Base-by-base conservation (phyloP, 2,113 vertebrate species). In the Rhizomys pruinosus region DNA sequence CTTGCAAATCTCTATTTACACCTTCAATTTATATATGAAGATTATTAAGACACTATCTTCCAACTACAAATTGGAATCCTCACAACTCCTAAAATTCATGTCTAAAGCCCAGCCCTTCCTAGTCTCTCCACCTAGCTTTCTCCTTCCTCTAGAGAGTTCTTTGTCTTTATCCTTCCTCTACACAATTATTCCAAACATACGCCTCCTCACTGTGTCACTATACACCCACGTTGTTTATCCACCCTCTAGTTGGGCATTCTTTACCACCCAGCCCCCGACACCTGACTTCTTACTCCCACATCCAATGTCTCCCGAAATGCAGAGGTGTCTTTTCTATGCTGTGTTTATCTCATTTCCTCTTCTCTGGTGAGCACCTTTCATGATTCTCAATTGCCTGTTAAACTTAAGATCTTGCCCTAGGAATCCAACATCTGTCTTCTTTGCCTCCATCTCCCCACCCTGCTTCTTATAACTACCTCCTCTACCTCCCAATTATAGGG, bases 21-120 rank as follows among this genome's bases (percentile, higher is more conserved):
- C 64, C 22, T 61, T 44, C 66, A 88, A 73, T n/a, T 55, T 10
- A 23, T 73, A 72, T 2, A 47, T 69, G 52, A 92, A 76, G 17
- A 34, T 94, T 87, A 34, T 94, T 87, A 72, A 74, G 44, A 78
- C 29, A 5, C 10, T 66, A 69, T 37, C 44, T 93, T 95, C 25
- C 55, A 86, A 39, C 16, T 23, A 8, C 32, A 81, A 39, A 2
- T 52, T 86, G 27, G 34, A 90, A 42, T 76, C 72, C 87, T 61
- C 64, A 23, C 9, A 47, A 37, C 27, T 64, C 66, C 55, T 89
- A 69, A 95, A 90, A 93, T 59, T 13, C 32, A 2, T 52, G 23
- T 72, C 57, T 76, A 87, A 91, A 87, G 32, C 37, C 2, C 5
- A 55, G 29, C 1, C 52, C 37, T 71, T 74, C 17, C 29, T 39